These are phyloP conservation scores for Nomia melanderi DNA, from an alignment of 1,140 invertebrate genomes.

Conservation along the genomic window DNA sequence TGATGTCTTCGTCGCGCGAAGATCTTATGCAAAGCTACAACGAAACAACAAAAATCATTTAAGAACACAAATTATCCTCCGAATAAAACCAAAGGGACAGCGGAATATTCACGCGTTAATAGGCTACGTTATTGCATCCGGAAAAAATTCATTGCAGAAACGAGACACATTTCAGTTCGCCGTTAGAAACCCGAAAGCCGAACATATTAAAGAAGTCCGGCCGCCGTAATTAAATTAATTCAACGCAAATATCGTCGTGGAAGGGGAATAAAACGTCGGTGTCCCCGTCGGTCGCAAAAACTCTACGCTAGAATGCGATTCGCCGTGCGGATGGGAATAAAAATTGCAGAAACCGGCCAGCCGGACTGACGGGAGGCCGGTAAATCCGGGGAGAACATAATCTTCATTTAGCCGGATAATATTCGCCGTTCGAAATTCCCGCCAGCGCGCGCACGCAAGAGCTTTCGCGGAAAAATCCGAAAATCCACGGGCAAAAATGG, in stretches of 20 bases:
- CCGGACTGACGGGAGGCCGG: background rate
- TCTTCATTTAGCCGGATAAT: constrained; percentile 25
- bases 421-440: constrained; percentile 13
- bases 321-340: background rate
- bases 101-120: too few species aligned
- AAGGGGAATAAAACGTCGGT: background rate
- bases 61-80: too few species aligned
- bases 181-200: too few species aligned
- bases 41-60: too few species aligned
- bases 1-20: too few species aligned
- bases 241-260: background rate
- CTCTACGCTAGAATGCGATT: background rate
- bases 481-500: background rate
- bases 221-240: background rate
- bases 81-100: too few species aligned
- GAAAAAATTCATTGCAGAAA: too few species aligned
- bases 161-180: too few species aligned
- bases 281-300: background rate
- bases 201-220: too few species aligned
- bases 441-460: too few species aligned
- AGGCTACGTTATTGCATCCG: too few species aligned
- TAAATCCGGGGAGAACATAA: background rate
- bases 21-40: too few species aligned
- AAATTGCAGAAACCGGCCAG: background rate
- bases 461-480: constrained; percentile 2